Conservation (phyloP, 2,888 invertebrate species). For the Mongoloraphidia duomilia region DNA sequence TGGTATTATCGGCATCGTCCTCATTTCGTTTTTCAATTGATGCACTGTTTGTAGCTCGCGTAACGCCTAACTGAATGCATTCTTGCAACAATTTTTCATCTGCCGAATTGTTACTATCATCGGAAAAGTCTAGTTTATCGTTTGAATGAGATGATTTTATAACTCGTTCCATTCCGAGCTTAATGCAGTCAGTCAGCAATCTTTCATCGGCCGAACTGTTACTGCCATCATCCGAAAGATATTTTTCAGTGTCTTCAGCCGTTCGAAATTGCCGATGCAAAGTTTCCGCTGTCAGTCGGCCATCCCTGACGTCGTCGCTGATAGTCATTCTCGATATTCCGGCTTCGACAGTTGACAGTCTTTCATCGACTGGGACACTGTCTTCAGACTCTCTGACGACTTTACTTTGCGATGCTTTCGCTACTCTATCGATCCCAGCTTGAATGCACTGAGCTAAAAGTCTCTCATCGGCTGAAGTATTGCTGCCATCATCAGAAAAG, state of each 20-base stretch:
- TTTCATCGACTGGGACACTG: background rate
- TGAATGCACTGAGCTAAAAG: conserved; percentile 29
- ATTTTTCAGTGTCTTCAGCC: background rate
- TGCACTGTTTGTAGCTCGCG: conserved; percentile 10
- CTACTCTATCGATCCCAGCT: conserved; percentile 27
- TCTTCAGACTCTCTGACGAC: background rate
- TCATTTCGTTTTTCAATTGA: conserved; percentile 2
- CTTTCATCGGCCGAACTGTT: conserved; percentile 1
- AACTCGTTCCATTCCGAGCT: conserved; percentile 1
- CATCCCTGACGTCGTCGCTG: background rate
- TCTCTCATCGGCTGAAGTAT: conserved; percentile 13
- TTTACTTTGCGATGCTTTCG: conserved; percentile 1
- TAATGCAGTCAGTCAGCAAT: background rate
- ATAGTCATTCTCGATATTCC: background rate
- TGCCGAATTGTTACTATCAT: conserved; percentile 6
- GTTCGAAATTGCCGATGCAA: background rate
- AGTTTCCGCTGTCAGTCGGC: background rate
- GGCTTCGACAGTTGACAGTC: background rate
- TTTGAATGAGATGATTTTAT: background rate
- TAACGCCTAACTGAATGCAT: conserved; percentile 30
- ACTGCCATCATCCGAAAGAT: conserved; percentile 2
- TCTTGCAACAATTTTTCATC: conserved; percentile 30
- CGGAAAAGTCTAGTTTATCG: conserved; percentile 1
- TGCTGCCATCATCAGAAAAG: background rate
- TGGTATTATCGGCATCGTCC: conserved; percentile 4